Evolutionary conservation across 2,113 vertebrate species (phyloP), one percentile per base, ranked within the genome.

Genomic region (Chaetodon auriga): DNA sequence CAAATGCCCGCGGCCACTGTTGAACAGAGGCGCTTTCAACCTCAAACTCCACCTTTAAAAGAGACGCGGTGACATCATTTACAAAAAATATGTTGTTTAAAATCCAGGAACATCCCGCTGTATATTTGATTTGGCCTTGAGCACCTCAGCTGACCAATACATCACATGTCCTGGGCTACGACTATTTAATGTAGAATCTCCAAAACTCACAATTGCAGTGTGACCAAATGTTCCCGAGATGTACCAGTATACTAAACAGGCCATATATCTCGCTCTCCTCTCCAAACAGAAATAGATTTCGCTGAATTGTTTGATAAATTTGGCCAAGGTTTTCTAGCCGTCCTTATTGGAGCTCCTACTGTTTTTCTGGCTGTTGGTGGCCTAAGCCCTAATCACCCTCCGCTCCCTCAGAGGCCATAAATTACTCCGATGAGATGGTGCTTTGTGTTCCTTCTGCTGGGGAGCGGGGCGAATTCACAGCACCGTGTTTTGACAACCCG

Each of bases 291-390:
- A 98, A 97, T 96, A 97, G 97, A 97, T 94, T 98, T 97, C 86
- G 92, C 91, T 94, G 96, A 97, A 98, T 98, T 97, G 97, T 97
- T 98, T 98, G 97, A 97, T 98, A 97, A 97, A 98, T 99, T 97
- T 96, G 95, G 95, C 96, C 96, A 95, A 95, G 96, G 96, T 97
- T 98, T 99, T 98, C 96, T 97, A 97, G 96, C 96, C 94, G 94
- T 96, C 96, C 95, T 96, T 97, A 97, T 96, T 97, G 96, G 96
- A 97, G 96, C 94, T 97, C 96, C 97, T 97, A 97, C 97, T 98
- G 97, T 99, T 99, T 97, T 97, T 96, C 97, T 98, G 96, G 87
- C 92, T 97, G 97, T 99, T 99, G 98, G 98, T 99, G 98, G 98
- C 97, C 97, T 94, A 93, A 96, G 92, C 95, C 96, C 96, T 98